Base-by-base conservation (phyloP, 2,888 invertebrate species). In the Plutella xylostella region DNA sequence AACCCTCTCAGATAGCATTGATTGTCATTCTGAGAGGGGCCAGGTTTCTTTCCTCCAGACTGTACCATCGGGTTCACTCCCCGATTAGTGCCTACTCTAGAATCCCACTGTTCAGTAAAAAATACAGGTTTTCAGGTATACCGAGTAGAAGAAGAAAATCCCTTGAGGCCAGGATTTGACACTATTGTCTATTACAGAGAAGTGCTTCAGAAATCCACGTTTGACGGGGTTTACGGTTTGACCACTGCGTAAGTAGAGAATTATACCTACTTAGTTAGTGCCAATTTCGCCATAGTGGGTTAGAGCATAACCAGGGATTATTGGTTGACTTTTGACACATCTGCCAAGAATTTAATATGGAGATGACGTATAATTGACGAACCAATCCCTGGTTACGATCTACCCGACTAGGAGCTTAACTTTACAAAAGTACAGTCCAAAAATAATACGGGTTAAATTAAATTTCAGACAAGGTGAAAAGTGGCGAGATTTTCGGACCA, bases 401-500 rank as follows among this genome's bases (percentile, higher is more conserved):
- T n/a, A n/a, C n/a, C n/a, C n/a, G n/a, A n/a, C n/a, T n/a, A n/a
- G n/a, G n/a, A n/a, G n/a, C n/a, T n/a, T n/a, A 2, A 33, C 9
- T 14, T 7, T 33, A 14, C 3, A 6, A 33, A 3, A n/a, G 15
- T 33, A 33, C 25, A 7, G 18, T 43, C 9, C 15, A 18, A 21
- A 4, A 17, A 19, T 21, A 39, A 19, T 21, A 21, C 3, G n/a
- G 11, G 15, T 40, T 4, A n/a, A n/a, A n/a, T 38, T 38, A 38
- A n/a, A n/a, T 61, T 65, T 19, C 54, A 87, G 86, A 2, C 87
- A 89, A 66, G 91, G 89, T 1, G 78, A 86, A 12, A 77, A 87
- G 51, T 92, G 92, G 92, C 85, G 87, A 33, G 78, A 86, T 43
- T 84, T 91, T 51, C 80, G 92, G 15, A 86, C 87, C 0, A 88